These are phyloP conservation scores for Ranitomeya variabilis DNA, from an alignment of 2,113 vertebrate genomes.

Conservation along the genomic window DNA sequence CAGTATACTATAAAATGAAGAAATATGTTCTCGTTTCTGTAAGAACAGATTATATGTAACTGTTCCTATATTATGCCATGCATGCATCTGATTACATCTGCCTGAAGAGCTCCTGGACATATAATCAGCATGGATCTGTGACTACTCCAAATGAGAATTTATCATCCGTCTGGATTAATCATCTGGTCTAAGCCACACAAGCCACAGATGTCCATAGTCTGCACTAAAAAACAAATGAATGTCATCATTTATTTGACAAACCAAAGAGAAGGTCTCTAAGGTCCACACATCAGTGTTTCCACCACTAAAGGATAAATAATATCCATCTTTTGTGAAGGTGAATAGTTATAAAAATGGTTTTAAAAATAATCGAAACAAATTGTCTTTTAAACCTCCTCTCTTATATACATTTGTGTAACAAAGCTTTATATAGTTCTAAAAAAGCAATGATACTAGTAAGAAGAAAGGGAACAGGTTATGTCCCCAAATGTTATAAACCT, in stretches of 20 bases:
- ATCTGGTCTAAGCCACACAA: constrained; percentile 57
- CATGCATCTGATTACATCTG: constrained; percentile 51
- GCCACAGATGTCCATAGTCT: constrained; percentile 56
- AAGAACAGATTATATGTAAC: not conserved
- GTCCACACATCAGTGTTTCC: not conserved
- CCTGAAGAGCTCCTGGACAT: constrained; percentile 45
- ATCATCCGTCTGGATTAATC: constrained; percentile 57
- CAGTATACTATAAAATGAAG: too few relatives aligned
- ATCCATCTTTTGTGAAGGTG: too few relatives aligned
- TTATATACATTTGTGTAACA: too few relatives aligned
- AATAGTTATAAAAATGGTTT: too few relatives aligned
- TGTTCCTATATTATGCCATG: not conserved
- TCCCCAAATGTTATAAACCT: too few relatives aligned
- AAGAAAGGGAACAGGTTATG: too few relatives aligned
- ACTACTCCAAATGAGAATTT: constrained; percentile 51
- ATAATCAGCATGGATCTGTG: constrained; percentile 47
- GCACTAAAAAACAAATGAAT: constrained; percentile 53
- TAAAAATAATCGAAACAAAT: too few relatives aligned
- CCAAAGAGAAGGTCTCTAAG: rapidly evolving
- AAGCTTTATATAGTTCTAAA: too few relatives aligned
- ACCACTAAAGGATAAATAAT: not conserved
- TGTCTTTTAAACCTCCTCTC: too few relatives aligned
- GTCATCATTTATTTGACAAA: constrained; percentile 22
- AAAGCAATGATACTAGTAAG: too few relatives aligned
- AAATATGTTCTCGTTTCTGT: not conserved